These are phyloP conservation scores for Amphipyra tragopoginis DNA, from an alignment of 2,888 invertebrate species.

Conservation along the genomic window DNA sequence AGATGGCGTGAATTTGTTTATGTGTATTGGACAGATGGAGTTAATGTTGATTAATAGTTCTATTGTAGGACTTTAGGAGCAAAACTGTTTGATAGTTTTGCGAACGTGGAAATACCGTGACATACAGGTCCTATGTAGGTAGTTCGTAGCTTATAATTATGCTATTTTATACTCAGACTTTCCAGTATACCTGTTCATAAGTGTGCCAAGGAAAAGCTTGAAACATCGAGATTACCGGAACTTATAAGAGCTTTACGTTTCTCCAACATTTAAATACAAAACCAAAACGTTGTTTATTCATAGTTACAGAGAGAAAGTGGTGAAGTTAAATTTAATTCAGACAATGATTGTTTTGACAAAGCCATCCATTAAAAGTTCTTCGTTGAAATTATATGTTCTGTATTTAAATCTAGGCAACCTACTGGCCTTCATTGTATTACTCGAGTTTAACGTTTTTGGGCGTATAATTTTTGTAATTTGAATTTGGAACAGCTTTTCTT, in stretches of 20 bases:
- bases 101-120: too few species aligned
- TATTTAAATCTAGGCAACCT: constrained; percentile 26
- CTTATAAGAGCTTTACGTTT: not conserved
- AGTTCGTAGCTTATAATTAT: not conserved
- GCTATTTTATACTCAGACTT: not conserved
- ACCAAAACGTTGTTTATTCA: constrained; percentile 6
- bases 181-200: not conserved
- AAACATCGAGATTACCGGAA: not conserved
- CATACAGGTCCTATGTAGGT: not conserved
- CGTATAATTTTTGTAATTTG: not conserved
- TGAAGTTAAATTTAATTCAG: constrained; percentile 3
- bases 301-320: not conserved
- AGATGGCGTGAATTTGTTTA: constrained; percentile 5
- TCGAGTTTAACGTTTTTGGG: constrained; percentile 21
- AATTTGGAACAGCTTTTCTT: constrained; percentile 2
- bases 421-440: constrained; percentile 12
- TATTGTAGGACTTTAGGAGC: not conserved
- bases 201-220: not conserved
- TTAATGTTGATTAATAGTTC: not conserved
- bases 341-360: constrained; percentile 18
- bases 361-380: constrained; percentile 21
- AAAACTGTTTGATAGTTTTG: too few species aligned
- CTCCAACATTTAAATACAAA: not conserved
- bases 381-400: constrained; percentile 16
- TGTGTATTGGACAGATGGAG: not conserved